A percentile compares a stretch with the other conserved stretches of the same genome.
Conservation (phyloP, 2,113 vertebrate genomes). For the Vanacampus margaritifer region DNA sequence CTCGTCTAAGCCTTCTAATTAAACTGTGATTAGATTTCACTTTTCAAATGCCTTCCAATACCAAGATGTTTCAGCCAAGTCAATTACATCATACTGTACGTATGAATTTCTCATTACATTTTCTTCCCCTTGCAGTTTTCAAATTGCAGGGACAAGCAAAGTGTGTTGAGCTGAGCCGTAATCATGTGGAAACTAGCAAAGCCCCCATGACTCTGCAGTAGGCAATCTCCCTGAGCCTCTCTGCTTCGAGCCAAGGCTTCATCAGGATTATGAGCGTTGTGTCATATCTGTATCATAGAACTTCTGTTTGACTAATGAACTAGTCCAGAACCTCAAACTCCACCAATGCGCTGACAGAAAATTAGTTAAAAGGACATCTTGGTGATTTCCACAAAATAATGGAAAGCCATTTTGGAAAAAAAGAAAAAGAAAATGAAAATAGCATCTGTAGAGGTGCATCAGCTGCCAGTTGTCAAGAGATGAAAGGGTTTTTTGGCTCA, state of each 20-base stretch:
- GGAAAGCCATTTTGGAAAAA: slow-evolving; percentile 61
- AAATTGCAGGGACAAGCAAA: slow-evolving; percentile 67
- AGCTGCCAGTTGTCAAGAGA: slow-evolving; percentile 68
- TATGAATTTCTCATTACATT: slow-evolving; percentile 75
- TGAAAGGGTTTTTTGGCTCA: slow-evolving; percentile 62
- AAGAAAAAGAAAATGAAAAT: slow-evolving; percentile 43
- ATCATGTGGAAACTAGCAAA: slow-evolving; percentile 77
- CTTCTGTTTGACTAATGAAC: slow-evolving; percentile 62
- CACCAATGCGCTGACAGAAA: slow-evolving; percentile 5
- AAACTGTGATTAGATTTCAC: slow-evolving; percentile 69
- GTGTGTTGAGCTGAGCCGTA: slow-evolving; percentile 63
- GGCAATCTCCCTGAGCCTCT: slow-evolving; percentile 67
- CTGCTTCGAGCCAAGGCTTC: slow-evolving; percentile 60
- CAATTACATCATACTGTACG: slow-evolving; percentile 69
- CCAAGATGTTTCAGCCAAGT: slow-evolving; percentile 71
- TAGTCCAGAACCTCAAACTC: slow-evolving; percentile 30
- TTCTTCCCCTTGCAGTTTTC: slow-evolving; percentile 60
- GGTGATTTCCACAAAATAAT: slow-evolving; percentile 24
- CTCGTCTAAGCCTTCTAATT: slow-evolving; percentile 69
- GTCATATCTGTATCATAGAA: slow-evolving; percentile 66
- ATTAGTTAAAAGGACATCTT: slow-evolving; percentile 15
- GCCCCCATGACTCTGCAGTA: slow-evolving; percentile 65
- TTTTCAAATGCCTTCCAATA: slow-evolving; percentile 71
- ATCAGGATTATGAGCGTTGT: slow-evolving; percentile 65
- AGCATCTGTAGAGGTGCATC: slow-evolving; percentile 60